phyloP scores from a whole-genome alignment of 2,888 invertebrate species.

The Elaeidobius kamerunicus region DNA sequence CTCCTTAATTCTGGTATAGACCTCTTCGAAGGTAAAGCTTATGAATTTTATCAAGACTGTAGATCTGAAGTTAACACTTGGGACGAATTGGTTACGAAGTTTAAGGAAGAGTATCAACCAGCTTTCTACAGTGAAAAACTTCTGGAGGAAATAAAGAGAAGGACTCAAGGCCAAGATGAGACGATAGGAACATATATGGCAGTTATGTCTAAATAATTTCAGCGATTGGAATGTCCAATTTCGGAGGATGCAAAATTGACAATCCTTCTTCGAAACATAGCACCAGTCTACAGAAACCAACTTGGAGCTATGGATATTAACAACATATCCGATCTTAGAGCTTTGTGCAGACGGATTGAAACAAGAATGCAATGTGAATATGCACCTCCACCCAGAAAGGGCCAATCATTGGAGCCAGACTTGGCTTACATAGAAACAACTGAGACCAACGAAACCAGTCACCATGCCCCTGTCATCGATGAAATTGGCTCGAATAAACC shows the following conservation, averaged over 20 bases:
- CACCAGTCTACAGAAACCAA: not conserved
- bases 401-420: not conserved
- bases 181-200: not conserved
- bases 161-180: slow-evolving; percentile 9
- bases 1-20: not conserved
- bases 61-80: not conserved
- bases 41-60: not conserved
- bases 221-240: not conserved
- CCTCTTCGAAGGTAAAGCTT: not conserved
- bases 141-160: slow-evolving; percentile 8
- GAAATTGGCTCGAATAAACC: too few species aligned
- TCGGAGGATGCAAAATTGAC: not conserved
- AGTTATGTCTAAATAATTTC: not conserved
- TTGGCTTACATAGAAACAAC: not conserved
- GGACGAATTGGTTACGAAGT: not conserved
- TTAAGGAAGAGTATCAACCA: slow-evolving; percentile 6
- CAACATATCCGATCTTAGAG: not conserved
- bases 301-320: not conserved
- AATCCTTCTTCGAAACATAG: not conserved
- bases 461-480: not conserved
- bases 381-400: not conserved
- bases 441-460: too few species aligned
- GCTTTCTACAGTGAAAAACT: slow-evolving; percentile 1
- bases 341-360: slow-evolving; percentile 3
- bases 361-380: not conserved